Percentiles rank a stretch among this genome's conserved stretches.
Conservation (phyloP, 2,113 vertebrate genomes). For the Pampusana beccarii region DNA sequence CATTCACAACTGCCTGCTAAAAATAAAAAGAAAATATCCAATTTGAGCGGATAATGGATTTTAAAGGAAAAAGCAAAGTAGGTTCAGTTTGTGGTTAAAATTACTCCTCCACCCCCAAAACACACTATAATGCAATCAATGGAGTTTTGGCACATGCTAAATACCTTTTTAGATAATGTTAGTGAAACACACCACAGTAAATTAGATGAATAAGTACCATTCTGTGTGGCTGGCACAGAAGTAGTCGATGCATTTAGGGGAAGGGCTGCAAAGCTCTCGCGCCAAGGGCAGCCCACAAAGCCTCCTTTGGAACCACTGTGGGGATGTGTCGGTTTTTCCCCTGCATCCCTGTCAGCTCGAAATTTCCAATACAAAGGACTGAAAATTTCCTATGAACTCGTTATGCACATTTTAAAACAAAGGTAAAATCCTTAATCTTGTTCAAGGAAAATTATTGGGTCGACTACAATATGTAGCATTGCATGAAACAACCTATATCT, state of each 20-base stretch:
- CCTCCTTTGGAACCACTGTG: background rate
- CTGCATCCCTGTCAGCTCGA: background rate
- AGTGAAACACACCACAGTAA: background rate
- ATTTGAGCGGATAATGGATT: background rate
- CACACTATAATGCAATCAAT: background rate
- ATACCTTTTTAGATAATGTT: background rate
- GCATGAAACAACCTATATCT: background rate
- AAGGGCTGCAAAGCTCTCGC: background rate
- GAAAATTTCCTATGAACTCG: background rate
- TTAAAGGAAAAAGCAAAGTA: background rate
- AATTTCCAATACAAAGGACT: background rate
- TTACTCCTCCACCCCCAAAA: background rate
- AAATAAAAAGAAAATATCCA: background rate
- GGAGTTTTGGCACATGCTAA: conserved; percentile 16
- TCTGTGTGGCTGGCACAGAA: conserved; percentile 2
- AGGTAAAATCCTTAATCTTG: background rate
- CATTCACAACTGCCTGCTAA: conserved; percentile 18
- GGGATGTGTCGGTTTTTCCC: background rate
- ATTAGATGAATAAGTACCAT: conserved; percentile 41
- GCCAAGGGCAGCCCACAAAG: conserved; percentile 19
- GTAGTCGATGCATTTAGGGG: background rate
- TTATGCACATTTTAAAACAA: background rate
- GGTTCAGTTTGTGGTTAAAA: background rate
- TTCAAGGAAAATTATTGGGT: background rate
- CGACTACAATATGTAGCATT: background rate